phyloP scores from a whole-genome alignment of 2,888 invertebrate genomes.

The Cephus rjabovi region DNA sequence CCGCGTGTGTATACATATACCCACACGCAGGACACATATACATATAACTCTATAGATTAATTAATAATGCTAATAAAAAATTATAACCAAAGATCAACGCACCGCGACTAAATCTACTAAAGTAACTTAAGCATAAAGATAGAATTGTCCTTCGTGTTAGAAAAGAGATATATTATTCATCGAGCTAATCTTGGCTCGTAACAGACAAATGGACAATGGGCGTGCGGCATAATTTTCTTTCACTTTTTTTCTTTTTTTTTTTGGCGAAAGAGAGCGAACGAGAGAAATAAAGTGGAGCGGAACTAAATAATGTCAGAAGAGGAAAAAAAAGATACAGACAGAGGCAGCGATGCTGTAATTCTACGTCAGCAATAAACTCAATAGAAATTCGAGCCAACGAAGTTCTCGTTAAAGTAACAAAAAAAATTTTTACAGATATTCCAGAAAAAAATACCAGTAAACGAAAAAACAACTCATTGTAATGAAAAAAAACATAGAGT shows the following conservation, averaged over 20 bases:
- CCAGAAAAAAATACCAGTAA: slow-evolving; percentile 29
- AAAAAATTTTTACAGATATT: slow-evolving; percentile 24
- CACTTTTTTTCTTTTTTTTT: too few relatives aligned
- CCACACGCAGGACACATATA: too few relatives aligned
- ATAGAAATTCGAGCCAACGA: too few relatives aligned
- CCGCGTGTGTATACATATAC: too few relatives aligned
- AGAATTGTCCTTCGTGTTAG: slow-evolving; percentile 38
- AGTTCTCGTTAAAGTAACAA: not conserved
- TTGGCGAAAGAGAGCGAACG: too few relatives aligned
- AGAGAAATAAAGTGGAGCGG: too few relatives aligned
- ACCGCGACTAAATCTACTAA: slow-evolving; percentile 17
- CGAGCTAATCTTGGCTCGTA: slow-evolving; percentile 6
- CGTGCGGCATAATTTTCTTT: not conserved
- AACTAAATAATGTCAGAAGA: too few relatives aligned
- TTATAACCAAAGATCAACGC: slow-evolving; percentile 18
- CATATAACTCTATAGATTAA: too few relatives aligned
- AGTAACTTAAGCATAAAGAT: slow-evolving; percentile 21
- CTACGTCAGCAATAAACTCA: too few relatives aligned
- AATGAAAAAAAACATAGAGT: slow-evolving; percentile 12
- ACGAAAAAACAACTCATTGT: slow-evolving; percentile 19
- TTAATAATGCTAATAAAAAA: slow-evolving; percentile 21
- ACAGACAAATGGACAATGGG: too few relatives aligned
- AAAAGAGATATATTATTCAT: slow-evolving; percentile 55
- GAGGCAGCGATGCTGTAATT: too few relatives aligned
- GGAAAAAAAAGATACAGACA: too few relatives aligned